Evolutionary conservation across 2,888 invertebrate species (phyloP).

Genomic region (Heteromurus nitidus): DNA sequence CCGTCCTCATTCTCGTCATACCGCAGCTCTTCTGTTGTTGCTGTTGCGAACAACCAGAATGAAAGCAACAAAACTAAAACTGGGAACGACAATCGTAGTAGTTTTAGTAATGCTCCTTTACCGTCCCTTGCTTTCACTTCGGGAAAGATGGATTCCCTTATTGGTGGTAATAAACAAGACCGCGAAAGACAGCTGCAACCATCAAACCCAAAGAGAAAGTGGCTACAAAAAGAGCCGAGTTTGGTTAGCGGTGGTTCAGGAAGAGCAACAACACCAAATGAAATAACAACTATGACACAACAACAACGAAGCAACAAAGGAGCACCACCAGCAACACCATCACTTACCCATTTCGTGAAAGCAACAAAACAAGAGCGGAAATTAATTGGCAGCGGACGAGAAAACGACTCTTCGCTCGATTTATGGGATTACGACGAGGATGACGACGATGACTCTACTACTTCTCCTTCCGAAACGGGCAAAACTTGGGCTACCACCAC

Average conservation of each 20-base stretch:
- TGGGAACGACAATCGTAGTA: background rate
- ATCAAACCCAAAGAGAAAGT: constrained; percentile 50
- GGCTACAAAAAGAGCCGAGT: constrained; percentile 7
- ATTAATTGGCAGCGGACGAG: constrained; percentile 70
- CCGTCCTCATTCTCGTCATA: background rate
- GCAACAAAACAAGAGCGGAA: constrained; percentile 64
- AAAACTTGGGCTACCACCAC: constrained; percentile 52
- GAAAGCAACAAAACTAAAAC: no score
- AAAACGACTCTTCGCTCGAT: constrained; percentile 59
- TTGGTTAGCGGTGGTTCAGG: background rate
- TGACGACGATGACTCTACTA: constrained; percentile 1
- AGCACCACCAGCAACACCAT: constrained; percentile 26
- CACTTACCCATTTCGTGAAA: constrained; percentile 31
- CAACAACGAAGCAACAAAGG: constrained; percentile 3
- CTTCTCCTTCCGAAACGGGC: constrained; percentile 53
- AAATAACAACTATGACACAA: constrained; percentile 29
- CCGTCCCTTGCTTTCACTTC: constrained; percentile 14
- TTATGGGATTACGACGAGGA: constrained; percentile 64
- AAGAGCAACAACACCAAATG: constrained; percentile 21
- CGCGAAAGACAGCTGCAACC: constrained; percentile 24
- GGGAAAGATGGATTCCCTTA: constrained; percentile 28
- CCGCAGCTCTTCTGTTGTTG: background rate
- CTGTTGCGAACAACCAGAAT: background rate
- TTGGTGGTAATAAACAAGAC: constrained; percentile 56
- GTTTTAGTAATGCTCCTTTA: background rate